A percentile compares a stretch with the other conserved stretches of the same genome.
These are phyloP conservation scores for Florisuga fusca DNA, from an alignment of 2,797 vertebrate genomes.

Conservation along the genomic window DNA sequence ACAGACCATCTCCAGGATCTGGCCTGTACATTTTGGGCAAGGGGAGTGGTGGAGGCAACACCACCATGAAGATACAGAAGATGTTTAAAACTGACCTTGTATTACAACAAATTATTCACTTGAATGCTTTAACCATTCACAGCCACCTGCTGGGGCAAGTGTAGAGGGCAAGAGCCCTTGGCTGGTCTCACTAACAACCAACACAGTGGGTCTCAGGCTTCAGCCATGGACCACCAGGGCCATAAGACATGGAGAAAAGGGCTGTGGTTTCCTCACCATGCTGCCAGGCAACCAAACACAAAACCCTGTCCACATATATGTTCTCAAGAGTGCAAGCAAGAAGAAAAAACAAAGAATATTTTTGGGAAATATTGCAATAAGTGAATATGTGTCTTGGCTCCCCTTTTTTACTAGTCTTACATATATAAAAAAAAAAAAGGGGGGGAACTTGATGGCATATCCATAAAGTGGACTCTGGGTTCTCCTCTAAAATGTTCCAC, in stretches of 20 bases:
- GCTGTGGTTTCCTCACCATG: neutral
- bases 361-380: neutral
- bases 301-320: neutral
- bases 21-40: neutral
- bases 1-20: neutral
- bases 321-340: neutral
- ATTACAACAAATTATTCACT: neutral
- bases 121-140: neutral
- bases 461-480: neutral
- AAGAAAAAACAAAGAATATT: neutral
- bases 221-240: neutral
- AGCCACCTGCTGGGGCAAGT: neutral
- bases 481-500: neutral
- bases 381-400: neutral
- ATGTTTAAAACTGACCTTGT: neutral
- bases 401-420: neutral
- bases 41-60: neutral
- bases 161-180: neutral
- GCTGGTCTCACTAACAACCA: neutral
- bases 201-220: neutral
- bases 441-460: accelerated
- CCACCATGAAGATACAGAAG: neutral
- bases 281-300: neutral
- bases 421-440: neutral
- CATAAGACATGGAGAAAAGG: neutral